Percentiles rank a stretch among this genome's conserved stretches.
phyloP scores from a whole-genome alignment of 1,140 invertebrate genomes.

The Dreissena rostriformis region DNA sequence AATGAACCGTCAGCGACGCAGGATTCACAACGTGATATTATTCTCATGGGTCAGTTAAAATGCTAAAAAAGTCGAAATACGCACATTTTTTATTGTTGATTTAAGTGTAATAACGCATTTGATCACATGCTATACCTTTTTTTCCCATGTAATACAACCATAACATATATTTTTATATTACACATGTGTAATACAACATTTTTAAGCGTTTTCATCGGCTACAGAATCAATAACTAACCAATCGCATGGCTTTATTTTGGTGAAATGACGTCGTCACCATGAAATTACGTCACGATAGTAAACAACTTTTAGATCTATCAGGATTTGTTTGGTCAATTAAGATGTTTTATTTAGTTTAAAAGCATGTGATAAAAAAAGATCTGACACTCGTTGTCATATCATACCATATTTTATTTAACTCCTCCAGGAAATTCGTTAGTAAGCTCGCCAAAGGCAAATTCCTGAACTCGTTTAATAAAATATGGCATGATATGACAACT shows the following conservation, averaged over 20 bases:
- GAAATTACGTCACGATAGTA: neutral
- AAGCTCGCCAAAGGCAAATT: too few species aligned
- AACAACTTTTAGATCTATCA: too few species aligned
- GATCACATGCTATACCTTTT: too few species aligned
- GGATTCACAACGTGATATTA: neutral
- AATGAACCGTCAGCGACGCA: too few species aligned
- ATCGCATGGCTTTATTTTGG: too few species aligned
- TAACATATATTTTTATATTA: neutral
- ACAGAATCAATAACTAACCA: too few species aligned
- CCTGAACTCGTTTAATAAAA: neutral
- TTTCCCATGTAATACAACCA: neutral
- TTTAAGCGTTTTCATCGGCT: too few species aligned
- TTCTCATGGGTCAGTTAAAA: neutral
- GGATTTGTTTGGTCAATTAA: too few species aligned
- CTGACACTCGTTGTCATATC: neutral
- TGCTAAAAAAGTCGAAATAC: neutral
- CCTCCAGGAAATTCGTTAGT: too few species aligned
- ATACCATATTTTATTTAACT: too few species aligned
- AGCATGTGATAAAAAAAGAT: neutral
- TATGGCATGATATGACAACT: neutral
- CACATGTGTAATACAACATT: too few species aligned
- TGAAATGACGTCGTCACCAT: too few species aligned
- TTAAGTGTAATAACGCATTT: neutral
- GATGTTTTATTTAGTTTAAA: neutral
- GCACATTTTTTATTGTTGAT: neutral